phyloP scores from a whole-genome alignment of 37 sponge, comb jelly and placozoan genomes.

The Chondrosia reniformis region DNA sequence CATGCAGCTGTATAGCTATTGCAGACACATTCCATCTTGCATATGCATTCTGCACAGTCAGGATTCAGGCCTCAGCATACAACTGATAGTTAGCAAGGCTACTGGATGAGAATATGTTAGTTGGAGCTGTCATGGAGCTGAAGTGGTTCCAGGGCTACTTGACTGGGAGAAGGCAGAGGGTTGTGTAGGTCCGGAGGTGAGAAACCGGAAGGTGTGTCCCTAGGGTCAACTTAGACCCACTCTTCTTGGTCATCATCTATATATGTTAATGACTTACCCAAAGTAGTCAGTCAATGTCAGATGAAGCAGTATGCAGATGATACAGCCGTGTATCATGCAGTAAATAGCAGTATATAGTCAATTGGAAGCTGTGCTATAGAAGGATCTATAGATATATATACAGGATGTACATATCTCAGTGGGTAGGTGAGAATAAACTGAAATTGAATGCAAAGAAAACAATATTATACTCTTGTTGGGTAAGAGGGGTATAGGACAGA shows the following conservation, averaged over 20 bases:
- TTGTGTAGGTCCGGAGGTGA: too few relatives aligned
- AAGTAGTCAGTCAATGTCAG: background rate
- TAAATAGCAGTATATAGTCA: background rate
- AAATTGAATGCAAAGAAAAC: conserved; percentile 3
- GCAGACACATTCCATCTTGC: background rate
- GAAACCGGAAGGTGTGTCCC: conserved; percentile 23
- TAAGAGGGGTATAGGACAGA: background rate
- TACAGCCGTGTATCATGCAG: conserved; percentile 4
- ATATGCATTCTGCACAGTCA: conserved; percentile 25
- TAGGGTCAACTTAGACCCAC: too few relatives aligned
- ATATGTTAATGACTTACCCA: conserved; percentile 24
- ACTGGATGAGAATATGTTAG: conserved; percentile 10
- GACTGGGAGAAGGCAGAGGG: conserved; percentile 10
- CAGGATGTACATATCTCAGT: background rate
- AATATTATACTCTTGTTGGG: background rate
- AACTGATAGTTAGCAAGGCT: background rate
- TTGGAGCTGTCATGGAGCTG: conserved; percentile 19
- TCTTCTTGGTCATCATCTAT: too few relatives aligned
- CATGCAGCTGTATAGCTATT: conserved; percentile 18
- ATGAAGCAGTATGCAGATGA: conserved; percentile 39
- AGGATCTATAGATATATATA: too few relatives aligned
- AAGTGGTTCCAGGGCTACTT: conserved; percentile 28
- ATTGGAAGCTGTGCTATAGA: background rate
- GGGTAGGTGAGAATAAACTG: conserved; percentile 2
- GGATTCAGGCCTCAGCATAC: conserved; percentile 18